Percentiles rank a stretch among this genome's conserved stretches.
These are phyloP conservation scores for Microcebus griseorufus DNA, from an alignment of 2,113 vertebrate species.

Conservation along the genomic window DNA sequence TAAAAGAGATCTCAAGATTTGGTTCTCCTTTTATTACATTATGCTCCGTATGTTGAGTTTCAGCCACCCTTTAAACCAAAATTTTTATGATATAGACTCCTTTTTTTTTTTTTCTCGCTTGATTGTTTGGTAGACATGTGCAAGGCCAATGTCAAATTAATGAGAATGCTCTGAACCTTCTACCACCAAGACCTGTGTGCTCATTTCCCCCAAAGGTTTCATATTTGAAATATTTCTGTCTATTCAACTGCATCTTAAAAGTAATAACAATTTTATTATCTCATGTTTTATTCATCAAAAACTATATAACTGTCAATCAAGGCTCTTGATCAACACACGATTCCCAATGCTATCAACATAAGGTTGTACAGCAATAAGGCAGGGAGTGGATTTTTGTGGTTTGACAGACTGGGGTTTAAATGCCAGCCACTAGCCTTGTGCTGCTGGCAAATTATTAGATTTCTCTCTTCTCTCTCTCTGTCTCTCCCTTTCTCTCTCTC, in stretches of 20 bases:
- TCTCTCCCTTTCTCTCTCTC: background rate
- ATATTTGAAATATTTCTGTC: background rate
- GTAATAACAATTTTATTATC: background rate
- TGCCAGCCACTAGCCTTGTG: background rate
- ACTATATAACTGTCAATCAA: background rate
- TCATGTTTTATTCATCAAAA: constrained; percentile 46
- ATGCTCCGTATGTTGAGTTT: background rate
- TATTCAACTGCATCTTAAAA: background rate
- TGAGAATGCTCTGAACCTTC: accelerated
- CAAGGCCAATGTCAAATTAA: background rate
- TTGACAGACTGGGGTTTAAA: background rate
- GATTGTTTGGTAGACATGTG: accelerated
- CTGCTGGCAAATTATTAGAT: background rate
- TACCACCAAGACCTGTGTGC: background rate
- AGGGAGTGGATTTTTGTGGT: accelerated
- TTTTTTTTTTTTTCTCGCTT: background rate
- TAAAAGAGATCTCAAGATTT: background rate
- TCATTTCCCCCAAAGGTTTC: background rate
- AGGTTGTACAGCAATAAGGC: background rate
- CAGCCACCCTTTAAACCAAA: background rate
- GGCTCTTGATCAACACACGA: background rate
- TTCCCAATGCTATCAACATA: background rate
- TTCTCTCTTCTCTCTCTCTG: background rate
- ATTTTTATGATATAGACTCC: background rate
- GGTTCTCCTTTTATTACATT: accelerated